phyloP scores from a whole-genome alignment of 1,140 invertebrate genomes.

The Drosophila nigrodunni region DNA sequence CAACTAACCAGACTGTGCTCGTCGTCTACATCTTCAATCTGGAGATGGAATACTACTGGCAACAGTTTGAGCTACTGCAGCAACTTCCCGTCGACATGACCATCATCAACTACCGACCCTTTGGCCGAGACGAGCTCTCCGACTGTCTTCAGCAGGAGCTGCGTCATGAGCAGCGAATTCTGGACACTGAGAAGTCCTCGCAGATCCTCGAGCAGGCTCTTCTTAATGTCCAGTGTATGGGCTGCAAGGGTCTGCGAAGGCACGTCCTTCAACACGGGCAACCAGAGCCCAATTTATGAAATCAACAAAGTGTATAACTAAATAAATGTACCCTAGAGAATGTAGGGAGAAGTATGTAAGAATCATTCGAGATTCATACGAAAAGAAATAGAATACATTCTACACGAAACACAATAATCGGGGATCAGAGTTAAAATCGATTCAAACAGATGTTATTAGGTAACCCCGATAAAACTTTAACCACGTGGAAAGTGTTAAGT shows the following conservation, averaged over 20 bases:
- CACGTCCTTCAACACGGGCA: slow-evolving; percentile 41
- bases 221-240: slow-evolving; percentile 23
- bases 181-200: slow-evolving; percentile 27
- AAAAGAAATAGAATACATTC: too few relatives aligned
- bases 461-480: too few relatives aligned
- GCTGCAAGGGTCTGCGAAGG: slow-evolving; percentile 56
- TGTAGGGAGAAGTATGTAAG: background rate
- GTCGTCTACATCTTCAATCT: slow-evolving; percentile 69
- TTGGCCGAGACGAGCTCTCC: slow-evolving; percentile 48
- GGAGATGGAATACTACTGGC: slow-evolving; percentile 47
- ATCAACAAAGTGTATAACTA: background rate
- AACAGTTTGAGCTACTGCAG: slow-evolving; percentile 68
- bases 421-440: too few relatives aligned
- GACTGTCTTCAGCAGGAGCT: slow-evolving; percentile 66
- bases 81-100: slow-evolving; percentile 60
- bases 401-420: too few relatives aligned
- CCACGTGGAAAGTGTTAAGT: too few relatives aligned
- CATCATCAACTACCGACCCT: slow-evolving; percentile 57
- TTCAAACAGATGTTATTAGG: too few relatives aligned
- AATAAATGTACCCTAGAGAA: background rate
- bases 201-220: slow-evolving; percentile 44
- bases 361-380: background rate
- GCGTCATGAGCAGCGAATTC: slow-evolving; percentile 19
- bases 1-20: slow-evolving; percentile 57
- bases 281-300: background rate